phyloP scores from a whole-genome alignment of 2,113 vertebrate genomes.

The Canis aureus region DNA sequence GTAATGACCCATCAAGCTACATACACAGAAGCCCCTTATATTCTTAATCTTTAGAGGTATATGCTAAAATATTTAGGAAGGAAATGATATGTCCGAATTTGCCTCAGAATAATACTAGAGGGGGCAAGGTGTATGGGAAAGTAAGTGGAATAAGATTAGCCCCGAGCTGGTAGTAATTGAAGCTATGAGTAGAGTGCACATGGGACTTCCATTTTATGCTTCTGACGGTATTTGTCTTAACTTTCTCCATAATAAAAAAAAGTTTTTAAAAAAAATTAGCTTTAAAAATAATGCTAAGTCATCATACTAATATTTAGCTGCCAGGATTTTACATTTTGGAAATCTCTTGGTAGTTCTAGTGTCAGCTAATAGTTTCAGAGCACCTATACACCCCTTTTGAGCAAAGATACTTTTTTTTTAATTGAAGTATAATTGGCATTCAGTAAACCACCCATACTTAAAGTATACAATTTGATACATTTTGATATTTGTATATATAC shows the following conservation, averaged over 20 bases:
- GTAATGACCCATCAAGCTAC: neutral
- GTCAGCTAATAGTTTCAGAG: neutral
- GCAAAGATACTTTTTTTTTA: neutral
- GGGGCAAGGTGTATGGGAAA: neutral
- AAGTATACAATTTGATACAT: neutral
- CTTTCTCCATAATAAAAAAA: neutral
- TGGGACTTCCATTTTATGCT: neutral
- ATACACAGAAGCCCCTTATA: neutral
- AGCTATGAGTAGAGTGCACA: neutral
- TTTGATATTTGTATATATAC: neutral
- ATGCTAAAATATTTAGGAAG: constrained; percentile 17
- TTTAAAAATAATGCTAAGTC: neutral
- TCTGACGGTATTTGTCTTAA: neutral
- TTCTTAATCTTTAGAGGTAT: neutral
- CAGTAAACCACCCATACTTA: neutral
- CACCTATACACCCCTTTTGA: neutral
- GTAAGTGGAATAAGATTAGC: neutral
- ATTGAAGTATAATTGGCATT: neutral
- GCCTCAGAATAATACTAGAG: neutral
- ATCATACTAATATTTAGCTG: neutral
- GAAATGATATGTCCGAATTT: neutral
- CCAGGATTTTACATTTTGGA: neutral
- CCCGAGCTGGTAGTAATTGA: neutral
- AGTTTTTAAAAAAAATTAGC: neutral
- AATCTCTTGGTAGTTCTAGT: neutral